Evolutionary conservation across 2,797 vertebrate species (phyloP), one percentile per base, ranked within the genome.

Genomic region (Nyctibius grandis): DNA sequence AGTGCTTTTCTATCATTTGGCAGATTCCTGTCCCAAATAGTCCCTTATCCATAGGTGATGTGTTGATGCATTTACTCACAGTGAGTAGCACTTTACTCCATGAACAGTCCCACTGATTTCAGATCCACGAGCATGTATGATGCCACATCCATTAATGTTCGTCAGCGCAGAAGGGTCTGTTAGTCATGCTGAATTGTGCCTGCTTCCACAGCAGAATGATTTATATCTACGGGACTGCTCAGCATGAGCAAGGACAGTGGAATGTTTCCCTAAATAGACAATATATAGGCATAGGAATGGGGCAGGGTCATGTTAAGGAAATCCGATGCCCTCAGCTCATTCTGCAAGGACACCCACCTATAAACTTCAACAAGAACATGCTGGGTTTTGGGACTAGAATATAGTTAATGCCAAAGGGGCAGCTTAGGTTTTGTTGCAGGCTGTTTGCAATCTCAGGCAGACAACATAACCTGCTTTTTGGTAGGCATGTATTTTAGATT

Each of bases 231-330:
- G 2, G 86, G 85, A 83, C 92, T 89, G 94, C 90, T 96, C 93
- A 84, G 91, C 88, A 56, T 95, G 94, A 96, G 93, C 95, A 95
- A 97, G 95, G 93, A 93, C 92, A 92, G 93, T 48, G 94, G 95
- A 96, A 96, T 96, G 96, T 94, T 96, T 96, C 96, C 94, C 93
- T 96, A 95, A 95, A 96, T 96, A 95, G 95, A 96, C 89, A 96
- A 96, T 95, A 89, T 93, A 96, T 96, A 95, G 80, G 94, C 91
- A 80, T 1, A 92, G 92, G 96, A 95, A 96, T 93, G 88, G 80
- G 83, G 77, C 69, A 91, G 91, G 93, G 89, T 91, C 88, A 54
- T 68, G 57, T 63, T 95, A 69, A 95, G 86, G 95, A 95, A 96
- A 96, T 93, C 61, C 4, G 1, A 95, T 91, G 92, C 93, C 86